A percentile compares a stretch with the other conserved stretches of the same genome.
These are phyloP conservation scores for Xenopus laevis DNA, from an alignment of 2,113 vertebrate genomes.

Conservation along the genomic window DNA sequence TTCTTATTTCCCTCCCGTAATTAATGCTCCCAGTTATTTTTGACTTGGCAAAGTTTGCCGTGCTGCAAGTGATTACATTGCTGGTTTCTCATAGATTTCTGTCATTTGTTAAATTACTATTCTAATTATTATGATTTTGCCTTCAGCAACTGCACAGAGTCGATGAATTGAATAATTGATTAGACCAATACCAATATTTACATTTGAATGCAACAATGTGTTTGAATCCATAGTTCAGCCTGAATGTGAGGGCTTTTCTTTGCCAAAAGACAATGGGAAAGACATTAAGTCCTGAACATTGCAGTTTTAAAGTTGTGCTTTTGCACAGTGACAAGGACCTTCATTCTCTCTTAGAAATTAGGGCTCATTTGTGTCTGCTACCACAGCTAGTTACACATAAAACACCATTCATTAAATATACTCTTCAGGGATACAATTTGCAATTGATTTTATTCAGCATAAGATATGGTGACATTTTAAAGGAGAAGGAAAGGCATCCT, in stretches of 20 bases:
- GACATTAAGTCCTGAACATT: no score
- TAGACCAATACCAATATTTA: slow-evolving; percentile 27
- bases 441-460: no score
- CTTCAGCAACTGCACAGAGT: slow-evolving; percentile 2
- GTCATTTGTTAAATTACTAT: slow-evolving; percentile 21
- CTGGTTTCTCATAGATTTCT: slow-evolving; percentile 16
- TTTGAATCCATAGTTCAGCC: not conserved
- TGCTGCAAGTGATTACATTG: slow-evolving; percentile 14
- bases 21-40: slow-evolving; percentile 37
- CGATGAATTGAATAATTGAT: slow-evolving; percentile 16
- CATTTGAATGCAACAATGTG: slow-evolving; percentile 13
- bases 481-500: no score
- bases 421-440: no score
- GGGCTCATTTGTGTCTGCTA: no score
- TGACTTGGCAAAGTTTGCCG: slow-evolving; percentile 25
- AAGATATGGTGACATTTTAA: no score
- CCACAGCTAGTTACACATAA: no score
- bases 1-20: slow-evolving; percentile 39
- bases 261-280: no score
- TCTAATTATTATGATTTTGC: slow-evolving; percentile 35
- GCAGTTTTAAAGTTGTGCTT: no score
- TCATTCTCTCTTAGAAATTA: no score
- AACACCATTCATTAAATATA: no score
- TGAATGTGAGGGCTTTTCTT: not conserved
- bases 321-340: no score